Percentiles rank a stretch among this genome's conserved stretches.
Conservation (phyloP, 2,113 vertebrate genomes). For the Zosterops pallidus region DNA sequence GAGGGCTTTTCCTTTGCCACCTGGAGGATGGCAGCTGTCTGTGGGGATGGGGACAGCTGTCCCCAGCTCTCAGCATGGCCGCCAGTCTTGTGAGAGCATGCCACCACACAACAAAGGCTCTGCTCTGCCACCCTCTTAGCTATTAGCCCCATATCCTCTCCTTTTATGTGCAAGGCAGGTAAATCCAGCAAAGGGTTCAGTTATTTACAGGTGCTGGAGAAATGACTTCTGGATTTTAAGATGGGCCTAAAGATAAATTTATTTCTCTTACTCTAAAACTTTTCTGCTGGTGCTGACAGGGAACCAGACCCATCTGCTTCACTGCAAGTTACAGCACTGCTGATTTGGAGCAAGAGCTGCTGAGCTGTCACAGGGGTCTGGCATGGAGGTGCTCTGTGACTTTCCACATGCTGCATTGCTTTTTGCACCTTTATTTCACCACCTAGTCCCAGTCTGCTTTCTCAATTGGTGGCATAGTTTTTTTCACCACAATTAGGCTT, state of each 20-base stretch:
- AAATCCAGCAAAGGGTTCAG: background rate
- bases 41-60: background rate
- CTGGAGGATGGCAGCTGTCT: background rate
- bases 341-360: background rate
- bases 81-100: background rate
- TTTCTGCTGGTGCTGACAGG: background rate
- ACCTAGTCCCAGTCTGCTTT: background rate
- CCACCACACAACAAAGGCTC: background rate
- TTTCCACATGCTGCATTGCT: background rate
- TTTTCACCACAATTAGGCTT: background rate
- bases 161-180: background rate
- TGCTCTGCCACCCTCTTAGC: background rate
- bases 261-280: background rate
- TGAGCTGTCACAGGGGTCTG: background rate
- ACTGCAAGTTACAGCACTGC: background rate
- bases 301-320: background rate
- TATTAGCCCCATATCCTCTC: background rate
- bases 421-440: background rate
- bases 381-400: background rate
- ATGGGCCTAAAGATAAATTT: background rate
- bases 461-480: background rate
- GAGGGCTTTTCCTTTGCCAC: background rate
- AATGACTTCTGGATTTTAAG: background rate
- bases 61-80: accelerated
- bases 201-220: background rate